These are phyloP conservation scores for Hirtodrosophila confusa DNA, from an alignment of 2,888 invertebrate species.

Conservation along the genomic window DNA sequence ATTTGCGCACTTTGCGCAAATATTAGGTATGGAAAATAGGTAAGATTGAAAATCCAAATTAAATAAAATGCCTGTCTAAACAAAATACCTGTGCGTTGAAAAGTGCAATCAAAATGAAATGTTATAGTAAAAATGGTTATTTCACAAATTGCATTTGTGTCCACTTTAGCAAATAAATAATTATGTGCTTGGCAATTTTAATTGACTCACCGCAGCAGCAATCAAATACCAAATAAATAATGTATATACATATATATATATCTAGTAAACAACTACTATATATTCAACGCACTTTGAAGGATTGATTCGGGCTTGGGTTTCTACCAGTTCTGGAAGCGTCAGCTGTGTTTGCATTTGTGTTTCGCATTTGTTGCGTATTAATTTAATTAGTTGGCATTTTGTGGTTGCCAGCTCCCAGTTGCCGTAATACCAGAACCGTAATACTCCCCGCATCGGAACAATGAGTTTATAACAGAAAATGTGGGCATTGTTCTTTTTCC, in stretches of 20 bases:
- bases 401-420: slow-evolving; percentile 39
- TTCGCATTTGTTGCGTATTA: slow-evolving; percentile 67
- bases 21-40: slow-evolving; percentile 17
- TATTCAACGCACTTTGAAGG: slow-evolving; percentile 17
- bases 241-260: not conserved
- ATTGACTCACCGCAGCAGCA: slow-evolving; percentile 55
- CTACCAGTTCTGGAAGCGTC: not conserved
- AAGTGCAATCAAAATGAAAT: slow-evolving; percentile 10
- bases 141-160: slow-evolving; percentile 49
- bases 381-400: slow-evolving; percentile 75
- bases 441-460: slow-evolving; percentile 37
- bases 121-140: slow-evolving; percentile 27
- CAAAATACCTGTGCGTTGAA: slow-evolving; percentile 16
- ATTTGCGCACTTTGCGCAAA: slow-evolving; percentile 43
- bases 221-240: slow-evolving; percentile 19
- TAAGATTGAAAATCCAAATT: slow-evolving; percentile 1
- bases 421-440: slow-evolving; percentile 7
- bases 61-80: slow-evolving; percentile 26
- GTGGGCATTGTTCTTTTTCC: slow-evolving; percentile 31
- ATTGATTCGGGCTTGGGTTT: slow-evolving; percentile 15
- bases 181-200: slow-evolving; percentile 50
- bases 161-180: slow-evolving; percentile 57
- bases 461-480: slow-evolving; percentile 64
- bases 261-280: slow-evolving; percentile 3
- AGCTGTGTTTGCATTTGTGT: slow-evolving; percentile 37